Conservation (phyloP, 1,140 invertebrate genomes). For the Delia radicum region DNA sequence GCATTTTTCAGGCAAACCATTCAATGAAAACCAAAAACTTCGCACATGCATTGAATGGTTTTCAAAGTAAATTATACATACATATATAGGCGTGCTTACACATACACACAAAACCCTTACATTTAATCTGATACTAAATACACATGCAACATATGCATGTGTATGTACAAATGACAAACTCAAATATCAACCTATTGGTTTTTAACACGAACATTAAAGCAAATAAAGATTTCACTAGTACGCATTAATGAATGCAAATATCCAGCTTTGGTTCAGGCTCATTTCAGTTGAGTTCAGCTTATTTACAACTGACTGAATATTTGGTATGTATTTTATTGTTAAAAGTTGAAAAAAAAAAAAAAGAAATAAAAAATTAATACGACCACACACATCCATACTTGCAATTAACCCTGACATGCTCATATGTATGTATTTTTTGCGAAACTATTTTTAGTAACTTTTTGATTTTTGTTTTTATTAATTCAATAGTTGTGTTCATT, state of each 20-base stretch:
- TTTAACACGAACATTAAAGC: slow-evolving; percentile 6
- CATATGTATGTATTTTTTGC: too few species aligned
- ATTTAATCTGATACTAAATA: not conserved
- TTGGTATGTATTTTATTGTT: too few species aligned
- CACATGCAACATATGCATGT: not conserved
- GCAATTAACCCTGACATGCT: too few species aligned
- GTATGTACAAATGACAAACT: not conserved
- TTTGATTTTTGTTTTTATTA: too few species aligned
- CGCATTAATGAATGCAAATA: slow-evolving; percentile 15
- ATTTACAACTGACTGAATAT: not conserved
- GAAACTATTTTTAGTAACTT: too few species aligned
- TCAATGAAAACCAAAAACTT: not conserved
- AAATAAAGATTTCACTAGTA: slow-evolving; percentile 11
- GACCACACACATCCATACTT: too few species aligned
- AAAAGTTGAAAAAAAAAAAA: too few species aligned
- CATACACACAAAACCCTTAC: not conserved
- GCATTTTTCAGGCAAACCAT: not conserved
- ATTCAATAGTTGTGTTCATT: too few species aligned
- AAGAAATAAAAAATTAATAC: too few species aligned
- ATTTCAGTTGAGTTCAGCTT: not conserved
- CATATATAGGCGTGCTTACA: not conserved
- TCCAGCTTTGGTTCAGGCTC: not conserved
- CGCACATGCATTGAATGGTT: not conserved
- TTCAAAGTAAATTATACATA: not conserved
- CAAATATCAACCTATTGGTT: not conserved